Percentiles rank a stretch among this genome's conserved stretches.
Conservation (phyloP, 1,140 invertebrate species). For the Drosophila asahinai region DNA sequence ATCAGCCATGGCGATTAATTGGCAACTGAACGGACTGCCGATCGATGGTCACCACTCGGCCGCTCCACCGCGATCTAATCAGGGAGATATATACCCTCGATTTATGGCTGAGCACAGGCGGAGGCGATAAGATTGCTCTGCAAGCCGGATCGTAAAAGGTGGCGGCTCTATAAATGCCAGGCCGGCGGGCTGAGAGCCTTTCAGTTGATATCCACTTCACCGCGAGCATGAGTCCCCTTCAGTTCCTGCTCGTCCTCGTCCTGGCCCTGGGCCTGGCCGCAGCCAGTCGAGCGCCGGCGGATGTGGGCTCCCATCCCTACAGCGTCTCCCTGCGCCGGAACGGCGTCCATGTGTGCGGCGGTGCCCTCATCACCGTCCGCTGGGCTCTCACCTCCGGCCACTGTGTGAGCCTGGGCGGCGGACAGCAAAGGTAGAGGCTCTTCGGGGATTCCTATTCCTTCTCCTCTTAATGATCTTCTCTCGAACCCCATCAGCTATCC, state of each 20-base stretch:
- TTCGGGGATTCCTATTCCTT: no score
- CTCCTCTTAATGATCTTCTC: not conserved
- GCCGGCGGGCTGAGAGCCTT: not conserved
- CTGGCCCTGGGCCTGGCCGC: not conserved
- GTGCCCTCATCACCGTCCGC: slow-evolving; percentile 36
- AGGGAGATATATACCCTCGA: not conserved
- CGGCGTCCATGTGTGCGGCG: slow-evolving; percentile 63
- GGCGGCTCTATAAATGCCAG: slow-evolving; percentile 28
- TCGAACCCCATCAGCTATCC: slow-evolving; percentile 60
- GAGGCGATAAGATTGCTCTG: slow-evolving; percentile 21
- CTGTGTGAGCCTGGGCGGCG: slow-evolving; percentile 58
- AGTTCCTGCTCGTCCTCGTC: not conserved
- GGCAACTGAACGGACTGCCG: slow-evolving; percentile 54
- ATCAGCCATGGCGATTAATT: slow-evolving; percentile 63
- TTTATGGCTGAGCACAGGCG: slow-evolving; percentile 11
- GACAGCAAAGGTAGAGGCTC: slow-evolving; percentile 63
- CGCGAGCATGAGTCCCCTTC: slow-evolving; percentile 21
- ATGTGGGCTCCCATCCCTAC: slow-evolving; percentile 69
- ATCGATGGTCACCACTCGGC: slow-evolving; percentile 12
- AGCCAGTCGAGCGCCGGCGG: slow-evolving; percentile 13
- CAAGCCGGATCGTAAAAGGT: slow-evolving; percentile 24
- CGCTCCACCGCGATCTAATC: slow-evolving; percentile 36
- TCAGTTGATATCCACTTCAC: slow-evolving; percentile 12
- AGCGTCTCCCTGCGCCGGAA: slow-evolving; percentile 65
- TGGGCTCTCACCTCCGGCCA: slow-evolving; percentile 67